Conservation (phyloP, 2,888 invertebrate genomes). For the Phaedon cochleariae region DNA sequence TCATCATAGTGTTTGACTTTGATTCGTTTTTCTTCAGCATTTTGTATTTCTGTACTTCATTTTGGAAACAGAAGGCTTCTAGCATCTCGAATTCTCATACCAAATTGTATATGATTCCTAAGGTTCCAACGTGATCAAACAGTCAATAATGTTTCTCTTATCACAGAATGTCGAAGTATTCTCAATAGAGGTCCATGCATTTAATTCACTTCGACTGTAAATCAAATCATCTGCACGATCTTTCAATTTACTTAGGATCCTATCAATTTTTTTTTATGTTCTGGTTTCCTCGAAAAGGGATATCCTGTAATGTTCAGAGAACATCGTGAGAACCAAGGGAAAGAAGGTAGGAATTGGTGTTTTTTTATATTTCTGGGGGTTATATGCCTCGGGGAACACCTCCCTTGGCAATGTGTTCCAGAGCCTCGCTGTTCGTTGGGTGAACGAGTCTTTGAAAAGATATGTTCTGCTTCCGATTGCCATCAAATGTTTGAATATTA, state of each 20-base stretch:
- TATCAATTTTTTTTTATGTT: background rate
- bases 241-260: background rate
- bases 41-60: background rate
- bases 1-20: background rate
- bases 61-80: background rate
- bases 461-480: too few species aligned
- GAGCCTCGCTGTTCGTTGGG: too few species aligned
- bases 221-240: background rate
- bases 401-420: too few species aligned
- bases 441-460: too few species aligned
- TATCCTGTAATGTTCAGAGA: too few species aligned
- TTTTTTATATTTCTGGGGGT: background rate
- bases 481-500: too few species aligned
- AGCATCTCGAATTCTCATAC: background rate
- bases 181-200: too few species aligned
- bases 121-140: background rate
- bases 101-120: background rate
- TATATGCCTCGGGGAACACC: background rate
- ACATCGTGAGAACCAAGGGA: too few species aligned
- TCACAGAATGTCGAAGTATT: background rate
- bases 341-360: too few species aligned
- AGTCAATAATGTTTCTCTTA: background rate
- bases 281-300: too few species aligned
- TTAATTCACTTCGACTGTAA: background rate
- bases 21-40: background rate